Conservation (phyloP, 2,888 invertebrate species). For the Neelides folsomi region DNA sequence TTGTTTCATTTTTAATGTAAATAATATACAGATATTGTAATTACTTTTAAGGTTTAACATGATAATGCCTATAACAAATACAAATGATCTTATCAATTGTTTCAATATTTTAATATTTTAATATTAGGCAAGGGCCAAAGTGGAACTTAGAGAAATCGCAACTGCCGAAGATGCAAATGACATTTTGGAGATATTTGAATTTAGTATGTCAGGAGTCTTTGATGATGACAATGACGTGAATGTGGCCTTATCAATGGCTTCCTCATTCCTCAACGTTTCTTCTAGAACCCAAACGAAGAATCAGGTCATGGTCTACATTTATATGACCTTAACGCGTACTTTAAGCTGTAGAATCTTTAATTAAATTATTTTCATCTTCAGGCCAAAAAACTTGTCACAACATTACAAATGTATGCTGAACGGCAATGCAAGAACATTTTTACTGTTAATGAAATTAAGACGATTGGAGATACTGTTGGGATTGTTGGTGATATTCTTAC, state of each 20-base stretch:
- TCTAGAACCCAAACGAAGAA: slow-evolving; percentile 38
- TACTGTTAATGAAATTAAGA: slow-evolving; percentile 59
- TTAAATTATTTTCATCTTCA: slow-evolving; percentile 35
- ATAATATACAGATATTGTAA: too few species aligned
- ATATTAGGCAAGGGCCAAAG: slow-evolving; percentile 67
- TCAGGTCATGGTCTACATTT: slow-evolving; percentile 40
- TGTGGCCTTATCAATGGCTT: not conserved
- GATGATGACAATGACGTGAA: slow-evolving; percentile 49
- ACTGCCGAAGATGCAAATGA: slow-evolving; percentile 68
- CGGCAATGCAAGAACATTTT: slow-evolving; percentile 57
- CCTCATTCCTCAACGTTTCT: not conserved
- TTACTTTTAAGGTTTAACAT: too few species aligned
- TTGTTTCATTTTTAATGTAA: slow-evolving; percentile 1
- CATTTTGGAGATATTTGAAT: slow-evolving; percentile 68
- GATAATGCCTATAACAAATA: not conserved
- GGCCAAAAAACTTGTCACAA: slow-evolving; percentile 58
- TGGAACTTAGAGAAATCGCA: slow-evolving; percentile 69
- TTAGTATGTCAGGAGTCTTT: slow-evolving; percentile 62
- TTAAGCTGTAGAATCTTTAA: not conserved
- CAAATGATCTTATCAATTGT: not conserved
- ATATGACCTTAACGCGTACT: not conserved
- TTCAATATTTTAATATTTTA: slow-evolving; percentile 24
- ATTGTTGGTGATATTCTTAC: slow-evolving; percentile 53
- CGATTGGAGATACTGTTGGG: slow-evolving; percentile 53
- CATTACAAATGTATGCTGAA: slow-evolving; percentile 53